Evolutionary conservation across 2,888 invertebrate genomes (phyloP).

Genomic region (Caenorhabditis becei): DNA sequence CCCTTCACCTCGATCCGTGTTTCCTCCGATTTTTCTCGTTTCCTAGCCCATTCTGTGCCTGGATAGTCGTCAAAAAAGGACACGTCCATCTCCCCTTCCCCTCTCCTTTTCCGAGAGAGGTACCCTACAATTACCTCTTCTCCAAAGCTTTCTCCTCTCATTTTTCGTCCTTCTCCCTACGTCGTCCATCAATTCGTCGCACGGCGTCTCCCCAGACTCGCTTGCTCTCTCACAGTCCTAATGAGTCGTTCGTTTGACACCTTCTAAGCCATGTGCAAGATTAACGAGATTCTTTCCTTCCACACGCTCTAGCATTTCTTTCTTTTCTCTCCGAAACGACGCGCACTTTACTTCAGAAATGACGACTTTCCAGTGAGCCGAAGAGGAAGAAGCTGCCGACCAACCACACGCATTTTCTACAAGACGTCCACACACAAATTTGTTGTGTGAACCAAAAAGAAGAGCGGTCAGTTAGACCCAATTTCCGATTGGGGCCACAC

Average conservation of each 20-base stretch:
- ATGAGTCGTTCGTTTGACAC: constrained; percentile 52
- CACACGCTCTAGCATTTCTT: constrained; percentile 13
- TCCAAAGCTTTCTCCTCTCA: constrained; percentile 15
- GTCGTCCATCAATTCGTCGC: constrained; percentile 36
- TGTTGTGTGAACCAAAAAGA: constrained; percentile 34
- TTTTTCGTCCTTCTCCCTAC: constrained; percentile 30
- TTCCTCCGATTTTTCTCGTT: not conserved
- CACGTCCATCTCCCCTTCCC: constrained; percentile 11
- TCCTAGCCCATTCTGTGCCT: not conserved
- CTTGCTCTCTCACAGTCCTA: constrained; percentile 11
- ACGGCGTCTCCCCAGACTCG: constrained; percentile 29
- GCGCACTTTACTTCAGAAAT: constrained; percentile 40
- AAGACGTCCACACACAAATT: constrained; percentile 36
- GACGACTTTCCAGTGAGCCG: constrained; percentile 21
- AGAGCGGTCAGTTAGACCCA: constrained; percentile 47
- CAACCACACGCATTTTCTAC: not conserved
- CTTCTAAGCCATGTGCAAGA: constrained; percentile 56
- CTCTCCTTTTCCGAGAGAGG: constrained; percentile 19
- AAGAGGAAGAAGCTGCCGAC: not conserved
- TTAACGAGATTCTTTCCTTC: constrained; percentile 43
- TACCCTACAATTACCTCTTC: constrained; percentile 34
- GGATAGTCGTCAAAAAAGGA: constrained; percentile 24
- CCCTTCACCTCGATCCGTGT: not conserved
- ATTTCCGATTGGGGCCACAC: constrained; percentile 54
- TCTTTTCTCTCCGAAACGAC: constrained; percentile 19